These are phyloP conservation scores for Novumbra hubbsi DNA, from an alignment of 2,797 vertebrate species.

Conservation along the genomic window DNA sequence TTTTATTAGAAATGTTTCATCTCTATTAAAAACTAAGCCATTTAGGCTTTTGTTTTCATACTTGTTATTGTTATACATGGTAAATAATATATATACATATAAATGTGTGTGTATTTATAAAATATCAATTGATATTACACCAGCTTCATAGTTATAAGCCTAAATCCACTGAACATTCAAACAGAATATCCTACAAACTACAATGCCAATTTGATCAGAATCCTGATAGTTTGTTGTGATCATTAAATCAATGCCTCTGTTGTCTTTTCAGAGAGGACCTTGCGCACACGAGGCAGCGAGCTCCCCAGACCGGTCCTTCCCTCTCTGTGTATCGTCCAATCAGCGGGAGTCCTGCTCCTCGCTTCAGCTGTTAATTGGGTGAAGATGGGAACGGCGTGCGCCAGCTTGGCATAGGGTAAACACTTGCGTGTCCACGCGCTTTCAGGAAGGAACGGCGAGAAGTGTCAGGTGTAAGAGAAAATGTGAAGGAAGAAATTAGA, in stretches of 20 bases:
- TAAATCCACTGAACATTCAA: background rate
- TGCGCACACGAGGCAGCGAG: background rate
- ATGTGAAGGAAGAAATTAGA: slow-evolving; percentile 25
- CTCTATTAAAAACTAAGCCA: background rate
- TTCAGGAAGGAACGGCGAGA: slow-evolving; percentile 71
- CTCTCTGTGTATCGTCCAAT: slow-evolving; percentile 83
- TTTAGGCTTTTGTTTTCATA: background rate
- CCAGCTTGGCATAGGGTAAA: slow-evolving; percentile 83
- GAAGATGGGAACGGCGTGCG: slow-evolving; percentile 81
- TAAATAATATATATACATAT: background rate
- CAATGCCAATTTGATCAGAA: background rate
- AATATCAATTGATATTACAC: background rate
- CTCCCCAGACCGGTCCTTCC: slow-evolving; percentile 70
- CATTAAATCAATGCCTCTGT: background rate
- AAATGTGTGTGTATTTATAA: background rate
- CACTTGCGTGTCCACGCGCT: slow-evolving; percentile 78
- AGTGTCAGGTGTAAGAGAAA: slow-evolving; percentile 32
- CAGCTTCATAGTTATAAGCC: background rate
- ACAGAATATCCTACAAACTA: too few species aligned
- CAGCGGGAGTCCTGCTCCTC: slow-evolving; percentile 74
- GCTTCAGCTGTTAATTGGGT: slow-evolving; percentile 84
- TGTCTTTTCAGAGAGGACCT: background rate
- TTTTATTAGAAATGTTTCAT: background rate
- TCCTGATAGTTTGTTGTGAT: background rate
- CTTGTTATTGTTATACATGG: background rate